These are phyloP conservation scores for Dendropsophus ebraccatus DNA, from an alignment of 2,113 vertebrate species.

Conservation along the genomic window DNA sequence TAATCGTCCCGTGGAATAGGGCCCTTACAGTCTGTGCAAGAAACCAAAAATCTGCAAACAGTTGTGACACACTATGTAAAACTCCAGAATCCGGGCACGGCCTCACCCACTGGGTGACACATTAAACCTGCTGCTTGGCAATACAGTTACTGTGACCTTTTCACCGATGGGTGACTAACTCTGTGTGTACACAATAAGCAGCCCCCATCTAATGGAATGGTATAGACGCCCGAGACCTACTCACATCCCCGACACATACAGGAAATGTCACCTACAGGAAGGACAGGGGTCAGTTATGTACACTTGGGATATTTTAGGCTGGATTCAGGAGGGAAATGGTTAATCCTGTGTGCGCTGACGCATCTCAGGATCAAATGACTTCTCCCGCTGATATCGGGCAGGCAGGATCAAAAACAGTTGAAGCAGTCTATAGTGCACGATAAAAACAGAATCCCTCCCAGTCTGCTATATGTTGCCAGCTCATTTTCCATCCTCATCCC, in stretches of 20 bases:
- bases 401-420: not conserved
- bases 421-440: not conserved
- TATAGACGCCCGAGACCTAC: not conserved
- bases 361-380: not conserved
- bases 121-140: not conserved
- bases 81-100: not conserved
- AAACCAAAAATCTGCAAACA: not conserved
- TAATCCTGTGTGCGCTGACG: not conserved
- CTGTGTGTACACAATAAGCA: not conserved
- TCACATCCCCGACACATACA: not conserved
- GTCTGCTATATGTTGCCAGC: not conserved
- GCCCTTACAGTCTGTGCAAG: not conserved
- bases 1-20: too few species aligned
- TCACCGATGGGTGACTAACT: conserved; percentile 1
- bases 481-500: not conserved
- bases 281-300: not conserved
- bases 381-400: not conserved
- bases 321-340: not conserved
- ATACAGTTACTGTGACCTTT: not conserved
- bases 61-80: not conserved
- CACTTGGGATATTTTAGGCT: not conserved
- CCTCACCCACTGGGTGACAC: conserved; percentile 12
- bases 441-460: not conserved
- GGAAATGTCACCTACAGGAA: not conserved
- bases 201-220: not conserved